These are phyloP conservation scores for Sebastes goodei DNA, from an alignment of 2,797 vertebrate genomes.

Conservation along the genomic window DNA sequence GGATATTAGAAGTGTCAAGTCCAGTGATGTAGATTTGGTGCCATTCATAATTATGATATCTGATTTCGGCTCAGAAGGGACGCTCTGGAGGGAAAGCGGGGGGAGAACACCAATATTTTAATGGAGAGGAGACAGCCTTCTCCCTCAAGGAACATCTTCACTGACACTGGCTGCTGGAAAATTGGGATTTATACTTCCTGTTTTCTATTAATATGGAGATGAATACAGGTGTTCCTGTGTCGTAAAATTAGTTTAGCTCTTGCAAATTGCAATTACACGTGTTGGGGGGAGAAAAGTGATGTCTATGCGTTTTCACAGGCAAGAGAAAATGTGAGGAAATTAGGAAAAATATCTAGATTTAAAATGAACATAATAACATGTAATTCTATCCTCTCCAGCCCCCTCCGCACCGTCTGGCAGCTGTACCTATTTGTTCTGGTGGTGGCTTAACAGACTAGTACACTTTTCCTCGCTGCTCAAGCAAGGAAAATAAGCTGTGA, in stretches of 20 bases:
- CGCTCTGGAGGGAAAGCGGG: slow-evolving; percentile 57
- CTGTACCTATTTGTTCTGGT: slow-evolving; percentile 73
- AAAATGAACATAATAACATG: slow-evolving; percentile 74
- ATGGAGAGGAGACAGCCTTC: slow-evolving; percentile 81
- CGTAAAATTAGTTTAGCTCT: slow-evolving; percentile 86
- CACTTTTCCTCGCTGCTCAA: slow-evolving; percentile 57
- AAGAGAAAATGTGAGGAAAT: slow-evolving; percentile 68
- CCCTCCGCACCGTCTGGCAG: slow-evolving; percentile 70
- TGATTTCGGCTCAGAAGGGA: slow-evolving; percentile 74
- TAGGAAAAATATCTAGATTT: slow-evolving; percentile 76
- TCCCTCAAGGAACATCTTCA: slow-evolving; percentile 86
- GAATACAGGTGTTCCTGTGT: slow-evolving; percentile 86
- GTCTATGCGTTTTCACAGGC: slow-evolving; percentile 57
- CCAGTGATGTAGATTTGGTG: slow-evolving; percentile 79
- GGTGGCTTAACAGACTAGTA: slow-evolving; percentile 61
- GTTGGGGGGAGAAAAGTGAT: slow-evolving; percentile 64
- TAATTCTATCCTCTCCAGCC: slow-evolving; percentile 63
- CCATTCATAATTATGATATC: slow-evolving; percentile 85
- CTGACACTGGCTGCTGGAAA: slow-evolving; percentile 84
- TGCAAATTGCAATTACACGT: slow-evolving; percentile 85
- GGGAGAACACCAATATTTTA: slow-evolving; percentile 82
- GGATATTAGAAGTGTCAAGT: slow-evolving; percentile 83
- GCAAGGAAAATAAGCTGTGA: slow-evolving; percentile 74
- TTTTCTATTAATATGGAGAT: slow-evolving; percentile 89
- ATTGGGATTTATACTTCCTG: slow-evolving; percentile 88